Evolutionary conservation across 2,888 invertebrate species (phyloP).

Genomic region (Cetonia aurata): DNA sequence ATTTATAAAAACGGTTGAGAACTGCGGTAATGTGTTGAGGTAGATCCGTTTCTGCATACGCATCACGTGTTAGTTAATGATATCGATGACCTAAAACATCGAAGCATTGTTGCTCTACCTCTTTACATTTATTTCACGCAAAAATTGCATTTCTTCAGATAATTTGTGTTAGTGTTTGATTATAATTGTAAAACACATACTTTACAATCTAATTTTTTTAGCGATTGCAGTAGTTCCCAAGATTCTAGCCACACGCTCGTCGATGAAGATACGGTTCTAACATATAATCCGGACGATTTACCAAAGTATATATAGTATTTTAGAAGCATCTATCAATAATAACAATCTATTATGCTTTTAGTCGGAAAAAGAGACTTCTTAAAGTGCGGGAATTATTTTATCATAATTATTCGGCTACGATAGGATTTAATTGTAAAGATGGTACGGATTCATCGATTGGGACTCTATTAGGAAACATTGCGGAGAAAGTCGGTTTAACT

Average conservation of each 20-base stretch:
- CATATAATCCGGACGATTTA: conserved; percentile 53
- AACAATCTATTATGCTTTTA: conserved; percentile 57
- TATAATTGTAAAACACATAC: too few species aligned
- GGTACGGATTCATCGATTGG: conserved; percentile 68
- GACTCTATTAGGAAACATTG: conserved; percentile 70
- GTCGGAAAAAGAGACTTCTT: conserved; percentile 69
- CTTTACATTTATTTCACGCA: too few species aligned
- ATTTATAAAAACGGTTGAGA: too few species aligned
- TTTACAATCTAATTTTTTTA: conserved; percentile 50
- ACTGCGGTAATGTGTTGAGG: too few species aligned
- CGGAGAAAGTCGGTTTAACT: conserved; percentile 70
- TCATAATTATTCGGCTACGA: conserved; percentile 69
- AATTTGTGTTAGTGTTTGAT: too few species aligned
- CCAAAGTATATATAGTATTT: conserved; percentile 53
- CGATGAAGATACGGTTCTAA: conserved; percentile 63
- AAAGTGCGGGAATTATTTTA: conserved; percentile 71
- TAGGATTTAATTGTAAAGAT: conserved; percentile 69
- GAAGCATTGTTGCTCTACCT: too few species aligned
- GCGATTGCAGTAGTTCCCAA: conserved; percentile 63
- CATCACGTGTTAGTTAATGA: too few species aligned
- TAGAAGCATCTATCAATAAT: conserved; percentile 20
- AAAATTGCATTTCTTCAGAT: too few species aligned
- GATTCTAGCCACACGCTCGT: conserved; percentile 66
- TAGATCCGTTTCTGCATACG: too few species aligned
- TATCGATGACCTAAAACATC: too few species aligned